Base-by-base conservation (phyloP, 2,113 vertebrate species). In the Chloropsis cyanopogon region DNA sequence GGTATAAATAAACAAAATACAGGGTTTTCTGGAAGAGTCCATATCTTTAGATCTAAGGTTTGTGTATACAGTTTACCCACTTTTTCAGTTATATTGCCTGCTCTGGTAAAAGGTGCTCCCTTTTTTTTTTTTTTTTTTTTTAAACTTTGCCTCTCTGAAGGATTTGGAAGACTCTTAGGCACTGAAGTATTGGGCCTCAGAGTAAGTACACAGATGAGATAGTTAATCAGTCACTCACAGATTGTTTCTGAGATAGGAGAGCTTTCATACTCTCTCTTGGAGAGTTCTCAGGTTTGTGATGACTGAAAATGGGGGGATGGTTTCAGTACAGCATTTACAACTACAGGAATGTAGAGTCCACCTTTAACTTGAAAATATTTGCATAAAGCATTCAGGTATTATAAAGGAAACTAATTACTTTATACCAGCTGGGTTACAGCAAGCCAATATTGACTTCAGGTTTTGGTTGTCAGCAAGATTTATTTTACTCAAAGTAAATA, bases 381-480 rank as follows among this genome's bases (percentile, higher is more conserved):
- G 76, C 83, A 90, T 88, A 63, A 81, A 90, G 50, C 52, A 37
- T 86, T 92, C 86, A 96, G 69, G 53, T 95, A 84, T 84, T 84
- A 94, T 68, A 78, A 96, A 88, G 86, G 54, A 92, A 96, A 82
- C 76, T 33, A 68, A 93, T 93, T 92, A 64, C 69, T 96, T 93
- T 96, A 92, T 93, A 84, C 82, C 88, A 93, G 44, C 86, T 88
- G 92, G 76, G 84, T 92, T 95, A 88, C 69, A 82, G 69, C 73
- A 93, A 93, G 65, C 82, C 80, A 92, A 90, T 96, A 95, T 92
- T 94, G 93, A 96, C 92, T 88, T 90, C 86, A 83, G 69, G 88
- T 93, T 95, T 93, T 72, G 80, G 86, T 93, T 93, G 92, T 95
- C 94, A 96, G 86, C 88, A 92, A 92, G 88, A 96, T 94, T 94